Conservation (phyloP, 2,113 vertebrate genomes). For the Chrysemys picta region DNA sequence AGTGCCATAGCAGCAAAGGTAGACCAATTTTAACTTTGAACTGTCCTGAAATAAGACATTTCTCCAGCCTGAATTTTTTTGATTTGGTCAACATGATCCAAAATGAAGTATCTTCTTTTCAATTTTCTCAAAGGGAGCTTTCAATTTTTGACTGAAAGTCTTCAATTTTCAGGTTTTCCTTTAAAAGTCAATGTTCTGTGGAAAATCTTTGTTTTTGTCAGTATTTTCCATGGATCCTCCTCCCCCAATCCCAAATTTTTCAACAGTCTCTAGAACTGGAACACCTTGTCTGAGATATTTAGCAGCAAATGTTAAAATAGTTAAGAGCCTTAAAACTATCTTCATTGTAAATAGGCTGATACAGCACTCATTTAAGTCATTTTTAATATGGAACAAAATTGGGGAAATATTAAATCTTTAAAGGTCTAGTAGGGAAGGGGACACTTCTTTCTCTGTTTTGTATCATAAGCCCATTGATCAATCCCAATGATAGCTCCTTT, state of each 20-base stretch:
- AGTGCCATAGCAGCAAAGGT: background rate
- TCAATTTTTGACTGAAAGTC: background rate
- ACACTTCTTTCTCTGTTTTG: background rate
- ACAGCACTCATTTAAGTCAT: background rate
- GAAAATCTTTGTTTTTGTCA: background rate
- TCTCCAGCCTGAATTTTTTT: accelerated
- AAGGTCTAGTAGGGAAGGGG: background rate
- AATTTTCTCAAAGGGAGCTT: background rate
- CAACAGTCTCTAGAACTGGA: background rate
- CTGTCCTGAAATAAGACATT: background rate
- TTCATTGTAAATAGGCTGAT: background rate
- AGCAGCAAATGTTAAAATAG: background rate
- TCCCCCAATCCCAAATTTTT: background rate
- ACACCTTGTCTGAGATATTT: background rate
- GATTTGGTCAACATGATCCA: background rate
- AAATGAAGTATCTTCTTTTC: background rate
- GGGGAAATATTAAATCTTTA: background rate
- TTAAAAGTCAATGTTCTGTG: background rate
- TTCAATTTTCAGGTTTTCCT: background rate
- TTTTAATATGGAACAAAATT: background rate
- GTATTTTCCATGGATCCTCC: background rate
- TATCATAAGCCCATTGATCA: background rate
- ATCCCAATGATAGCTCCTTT: background rate
- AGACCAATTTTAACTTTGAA: background rate
- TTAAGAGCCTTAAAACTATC: background rate